Conservation (phyloP, 2,113 vertebrate species). For the Rhabdomys dilectus region DNA sequence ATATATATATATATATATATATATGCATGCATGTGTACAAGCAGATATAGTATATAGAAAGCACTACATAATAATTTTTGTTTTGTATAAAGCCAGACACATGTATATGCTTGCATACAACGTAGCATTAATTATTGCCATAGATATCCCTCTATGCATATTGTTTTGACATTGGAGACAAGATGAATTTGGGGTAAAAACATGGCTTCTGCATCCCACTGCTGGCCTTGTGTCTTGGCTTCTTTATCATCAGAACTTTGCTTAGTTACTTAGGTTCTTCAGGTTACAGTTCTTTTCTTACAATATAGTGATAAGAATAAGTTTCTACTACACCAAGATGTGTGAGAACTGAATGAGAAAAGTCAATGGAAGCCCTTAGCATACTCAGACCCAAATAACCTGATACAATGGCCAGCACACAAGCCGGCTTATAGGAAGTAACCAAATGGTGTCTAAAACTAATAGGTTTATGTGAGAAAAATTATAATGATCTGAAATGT, state of each 20-base stretch:
- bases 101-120: background rate
- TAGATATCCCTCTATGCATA: background rate
- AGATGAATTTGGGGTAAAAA: background rate
- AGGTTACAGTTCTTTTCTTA: background rate
- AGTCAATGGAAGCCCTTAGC: background rate
- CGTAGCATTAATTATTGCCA: background rate
- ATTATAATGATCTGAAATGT: slow-evolving; percentile 7
- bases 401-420: slow-evolving; percentile 1
- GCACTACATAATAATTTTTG: background rate
- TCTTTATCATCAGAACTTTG: background rate
- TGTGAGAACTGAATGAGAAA: slow-evolving; percentile 15
- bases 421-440: background rate
- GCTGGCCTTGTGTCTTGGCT: background rate
- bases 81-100: background rate
- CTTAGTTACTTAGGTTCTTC: slow-evolving; percentile 36
- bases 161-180: slow-evolving; percentile 8
- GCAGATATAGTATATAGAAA: background rate
- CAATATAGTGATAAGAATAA: background rate
- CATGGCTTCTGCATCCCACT: background rate
- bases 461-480: slow-evolving; percentile 5
- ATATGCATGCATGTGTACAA: background rate
- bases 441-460: slow-evolving; percentile 12
- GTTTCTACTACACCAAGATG: background rate
- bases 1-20: too few relatives aligned
- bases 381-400: background rate